Conservation (phyloP, 2,113 vertebrate species). For the Canis aureus region DNA sequence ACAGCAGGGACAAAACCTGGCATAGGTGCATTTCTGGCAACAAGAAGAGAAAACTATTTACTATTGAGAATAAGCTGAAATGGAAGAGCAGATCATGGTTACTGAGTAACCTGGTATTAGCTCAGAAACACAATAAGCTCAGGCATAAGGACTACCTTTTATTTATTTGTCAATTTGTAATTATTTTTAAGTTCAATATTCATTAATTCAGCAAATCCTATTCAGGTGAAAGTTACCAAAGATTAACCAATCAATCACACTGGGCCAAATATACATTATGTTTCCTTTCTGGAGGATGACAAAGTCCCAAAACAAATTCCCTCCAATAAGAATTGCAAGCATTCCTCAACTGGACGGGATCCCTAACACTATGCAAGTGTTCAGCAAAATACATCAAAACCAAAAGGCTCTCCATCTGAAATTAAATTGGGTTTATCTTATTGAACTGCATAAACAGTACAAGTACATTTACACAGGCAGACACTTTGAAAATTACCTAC, state of each 20-base stretch:
- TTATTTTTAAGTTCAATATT: constrained; percentile 67
- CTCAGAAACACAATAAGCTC: constrained; percentile 70
- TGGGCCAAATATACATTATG: constrained; percentile 52
- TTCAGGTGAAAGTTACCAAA: constrained; percentile 65
- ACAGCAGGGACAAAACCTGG: constrained; percentile 60
- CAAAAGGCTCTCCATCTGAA: constrained; percentile 38
- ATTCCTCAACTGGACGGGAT: constrained; percentile 25
- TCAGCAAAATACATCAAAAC: constrained; percentile 50
- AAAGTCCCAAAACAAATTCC: constrained; percentile 52
- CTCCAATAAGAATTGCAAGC: not conserved
- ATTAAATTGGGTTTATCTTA: constrained; percentile 39
- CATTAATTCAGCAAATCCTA: constrained; percentile 63
- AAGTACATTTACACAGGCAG: constrained; percentile 61
- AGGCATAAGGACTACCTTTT: constrained; percentile 70
- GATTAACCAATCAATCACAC: constrained; percentile 59
- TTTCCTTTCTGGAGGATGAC: constrained; percentile 65
- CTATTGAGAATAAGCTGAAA: constrained; percentile 46
- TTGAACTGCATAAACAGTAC: constrained; percentile 46
- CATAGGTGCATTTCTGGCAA: constrained; percentile 42
- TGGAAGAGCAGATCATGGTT: not conserved
- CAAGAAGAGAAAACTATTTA: constrained; percentile 38
- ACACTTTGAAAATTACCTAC: constrained; percentile 67
- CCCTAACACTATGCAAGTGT: constrained; percentile 9
- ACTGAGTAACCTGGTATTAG: constrained; percentile 63
- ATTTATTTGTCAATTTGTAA: constrained; percentile 74